phyloP scores from a whole-genome alignment of 1,140 invertebrate species.

The Anthonomus grandis region DNA sequence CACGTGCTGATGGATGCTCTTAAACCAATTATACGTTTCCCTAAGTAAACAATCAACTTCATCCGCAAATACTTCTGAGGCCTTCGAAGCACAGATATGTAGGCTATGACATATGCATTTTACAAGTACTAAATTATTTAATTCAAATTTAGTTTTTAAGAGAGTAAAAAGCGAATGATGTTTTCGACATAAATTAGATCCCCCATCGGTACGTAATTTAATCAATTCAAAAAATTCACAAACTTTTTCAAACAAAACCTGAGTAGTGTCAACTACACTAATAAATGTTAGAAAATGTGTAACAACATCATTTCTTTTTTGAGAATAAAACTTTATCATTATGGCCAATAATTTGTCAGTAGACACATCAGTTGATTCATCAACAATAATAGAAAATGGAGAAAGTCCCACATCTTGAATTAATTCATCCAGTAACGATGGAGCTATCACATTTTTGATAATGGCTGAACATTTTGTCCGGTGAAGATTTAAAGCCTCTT shows the following conservation, averaged over 20 bases:
- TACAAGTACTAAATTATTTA: constrained; percentile 2
- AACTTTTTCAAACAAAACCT: too few species aligned
- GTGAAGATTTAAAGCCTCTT: not conserved
- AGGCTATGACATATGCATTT: not conserved
- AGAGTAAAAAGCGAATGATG: not conserved
- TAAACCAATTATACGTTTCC: constrained; percentile 1
- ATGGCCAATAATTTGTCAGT: constrained; percentile 37
- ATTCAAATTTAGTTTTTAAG: not conserved
- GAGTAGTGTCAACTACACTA: too few species aligned
- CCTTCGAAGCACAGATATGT: constrained; percentile 6
- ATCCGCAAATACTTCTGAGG: not conserved
- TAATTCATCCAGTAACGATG: constrained; percentile 36
- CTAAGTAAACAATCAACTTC: not conserved
- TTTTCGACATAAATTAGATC: not conserved
- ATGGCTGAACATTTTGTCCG: constrained; percentile 44
- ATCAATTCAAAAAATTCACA: too few species aligned
- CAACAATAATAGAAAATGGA: constrained; percentile 43
- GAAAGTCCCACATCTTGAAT: constrained; percentile 40
- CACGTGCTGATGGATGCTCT: too few species aligned
- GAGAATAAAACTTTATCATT: not conserved
- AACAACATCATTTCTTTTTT: not conserved
- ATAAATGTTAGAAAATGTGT: constrained; percentile 1
- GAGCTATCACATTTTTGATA: constrained; percentile 43
- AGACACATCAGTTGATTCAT: constrained; percentile 48
- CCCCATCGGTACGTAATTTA: too few species aligned